Percentiles rank a stretch among this genome's conserved stretches.
phyloP scores from a whole-genome alignment of 2,113 vertebrate genomes.

The Campylomormyrus tamandua region DNA sequence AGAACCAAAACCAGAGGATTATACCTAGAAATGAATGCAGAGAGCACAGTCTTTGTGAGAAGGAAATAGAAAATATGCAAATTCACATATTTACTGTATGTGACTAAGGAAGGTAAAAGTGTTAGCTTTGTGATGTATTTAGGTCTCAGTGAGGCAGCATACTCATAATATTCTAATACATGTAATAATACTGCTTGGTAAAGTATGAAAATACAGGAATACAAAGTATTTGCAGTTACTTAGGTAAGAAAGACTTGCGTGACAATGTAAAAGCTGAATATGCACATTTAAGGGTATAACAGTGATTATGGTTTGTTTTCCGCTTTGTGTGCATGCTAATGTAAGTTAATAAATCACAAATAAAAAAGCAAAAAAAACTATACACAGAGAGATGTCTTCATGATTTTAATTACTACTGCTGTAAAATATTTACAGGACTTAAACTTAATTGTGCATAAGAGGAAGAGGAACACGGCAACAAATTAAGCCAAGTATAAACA shows the following conservation, averaged over 20 bases:
- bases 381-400: not conserved
- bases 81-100: not conserved
- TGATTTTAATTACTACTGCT: not conserved
- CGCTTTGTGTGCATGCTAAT: not conserved
- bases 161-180: not conserved
- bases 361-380: not conserved
- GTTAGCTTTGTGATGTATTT: not conserved
- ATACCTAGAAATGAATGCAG: not conserved
- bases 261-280: not conserved
- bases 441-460: not conserved
- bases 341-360: not conserved
- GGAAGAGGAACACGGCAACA: not conserved
- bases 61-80: conserved; percentile 15
- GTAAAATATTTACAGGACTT: not conserved
- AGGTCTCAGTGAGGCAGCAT: not conserved
- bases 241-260: not conserved
- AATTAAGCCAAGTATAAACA: not conserved
- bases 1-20: conserved; percentile 3
- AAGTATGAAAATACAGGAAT: not conserved
- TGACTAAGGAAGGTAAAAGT: not conserved
- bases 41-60: not conserved
- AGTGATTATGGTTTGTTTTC: not conserved
- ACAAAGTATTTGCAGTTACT: not conserved
- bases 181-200: not conserved
- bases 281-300: not conserved